Percentiles rank a stretch among this genome's conserved stretches.
These are phyloP conservation scores for Bombyx mandarina DNA, from an alignment of 1,140 invertebrate species.

Conservation along the genomic window DNA sequence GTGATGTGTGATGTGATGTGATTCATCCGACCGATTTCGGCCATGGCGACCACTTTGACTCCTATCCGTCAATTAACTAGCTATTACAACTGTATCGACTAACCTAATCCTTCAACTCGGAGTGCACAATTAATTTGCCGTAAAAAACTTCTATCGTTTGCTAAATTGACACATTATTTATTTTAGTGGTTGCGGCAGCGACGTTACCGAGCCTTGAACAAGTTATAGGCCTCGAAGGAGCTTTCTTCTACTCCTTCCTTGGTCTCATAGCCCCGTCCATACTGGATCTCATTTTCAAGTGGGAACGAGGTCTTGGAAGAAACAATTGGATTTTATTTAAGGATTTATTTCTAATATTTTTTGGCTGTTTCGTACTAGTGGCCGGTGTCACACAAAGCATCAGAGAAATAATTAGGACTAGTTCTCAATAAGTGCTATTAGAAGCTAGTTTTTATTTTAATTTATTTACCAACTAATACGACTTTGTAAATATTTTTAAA, in stretches of 20 bases:
- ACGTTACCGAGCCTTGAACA: conserved; percentile 85
- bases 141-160: too few relatives aligned
- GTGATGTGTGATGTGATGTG: too few relatives aligned
- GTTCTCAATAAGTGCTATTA: conserved; percentile 1
- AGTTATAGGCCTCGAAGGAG: conserved; percentile 90
- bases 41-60: too few relatives aligned
- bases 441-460: neutral
- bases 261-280: conserved; percentile 89
- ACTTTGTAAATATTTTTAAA: too few relatives aligned
- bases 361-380: conserved; percentile 50
- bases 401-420: conserved; percentile 48
- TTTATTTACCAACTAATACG: too few relatives aligned
- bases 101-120: neutral
- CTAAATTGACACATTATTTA: too few relatives aligned
- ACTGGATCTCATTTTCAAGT: conserved; percentile 82
- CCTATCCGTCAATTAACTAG: too few relatives aligned
- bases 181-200: conserved; percentile 81
- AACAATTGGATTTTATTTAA: conserved; percentile 78
- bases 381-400: conserved; percentile 59
- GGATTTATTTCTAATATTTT: conserved; percentile 71
- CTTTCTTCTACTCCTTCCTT: conserved; percentile 88
- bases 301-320: conserved; percentile 74
- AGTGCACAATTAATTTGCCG: too few relatives aligned
- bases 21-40: too few relatives aligned
- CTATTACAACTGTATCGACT: neutral